Evolutionary conservation across 2,113 vertebrate genomes (phyloP), one percentile per base, ranked within the genome.

Genomic region (Hyla sarda): DNA sequence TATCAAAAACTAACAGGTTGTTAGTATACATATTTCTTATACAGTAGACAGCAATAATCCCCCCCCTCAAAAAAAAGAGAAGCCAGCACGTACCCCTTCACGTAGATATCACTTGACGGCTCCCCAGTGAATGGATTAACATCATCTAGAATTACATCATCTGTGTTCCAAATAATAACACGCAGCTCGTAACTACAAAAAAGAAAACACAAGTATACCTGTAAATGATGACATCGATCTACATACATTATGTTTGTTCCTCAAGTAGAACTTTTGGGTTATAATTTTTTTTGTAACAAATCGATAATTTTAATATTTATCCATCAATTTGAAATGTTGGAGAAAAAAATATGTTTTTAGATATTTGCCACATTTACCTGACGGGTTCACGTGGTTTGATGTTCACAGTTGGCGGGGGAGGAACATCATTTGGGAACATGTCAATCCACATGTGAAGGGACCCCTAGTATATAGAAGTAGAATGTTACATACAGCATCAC

Each of bases 361-460:
- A 1, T 3, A 62, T 80, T 60, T 69, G 19, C 5, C 17, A 21
- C 41, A 48, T 41, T 48, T 90, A 97, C 97, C 96, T 96, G 88
- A 97, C 89, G 14, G 98, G 97, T 72, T 94, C 93, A 16, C 95
- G 93, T 25, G 97, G 97, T 89, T 98, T 98, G 89, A 99, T 98
- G 87, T 99, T 93, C 73, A 98, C 92, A 1, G 96, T 92, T 0
- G 95, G 94, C 0, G 96, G 98, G 16, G 95, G 94, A 0, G 97
- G 98, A 23, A 97, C 89, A 0, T 98, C 97, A 0, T 92, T 94
- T 11, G 97, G 96, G 89, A 99, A 99, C 95, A 99, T 95, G 90
- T 99, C 97, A 14, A 97, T 94, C 97, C 97, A 99, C 98, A 98
- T 97, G 82, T 99, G 97, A 88, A 97, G 92, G 32, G 94, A 95